These are phyloP conservation scores for Drosophila arizonae DNA, from an alignment of 1,140 invertebrate genomes.

Conservation along the genomic window DNA sequence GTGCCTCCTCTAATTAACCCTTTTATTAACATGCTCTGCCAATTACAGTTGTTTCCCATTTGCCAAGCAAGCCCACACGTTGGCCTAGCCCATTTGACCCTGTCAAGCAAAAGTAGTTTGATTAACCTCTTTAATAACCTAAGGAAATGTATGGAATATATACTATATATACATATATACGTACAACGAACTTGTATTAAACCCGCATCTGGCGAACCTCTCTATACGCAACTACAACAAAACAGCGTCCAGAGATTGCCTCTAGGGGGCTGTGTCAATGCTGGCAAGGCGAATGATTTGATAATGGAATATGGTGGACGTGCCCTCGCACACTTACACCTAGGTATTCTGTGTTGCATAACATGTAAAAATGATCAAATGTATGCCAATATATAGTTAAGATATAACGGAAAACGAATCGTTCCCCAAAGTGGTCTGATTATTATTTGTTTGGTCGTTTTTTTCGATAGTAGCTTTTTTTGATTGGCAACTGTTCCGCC, in stretches of 20 bases:
- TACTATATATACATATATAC: neutral
- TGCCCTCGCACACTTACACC: constrained; percentile 17
- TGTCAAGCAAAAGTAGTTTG: neutral
- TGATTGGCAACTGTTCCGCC: neutral
- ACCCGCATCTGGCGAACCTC: neutral
- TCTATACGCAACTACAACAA: neutral
- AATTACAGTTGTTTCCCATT: neutral
- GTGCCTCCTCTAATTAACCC: constrained; percentile 68
- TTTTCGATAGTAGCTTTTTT: neutral
- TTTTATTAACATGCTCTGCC: constrained; percentile 56
- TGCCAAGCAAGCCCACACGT: too few relatives aligned
- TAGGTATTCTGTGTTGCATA: neutral
- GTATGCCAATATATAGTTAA: constrained; percentile 24
- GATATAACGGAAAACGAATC: constrained; percentile 11
- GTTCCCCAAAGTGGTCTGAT: neutral
- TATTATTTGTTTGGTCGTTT: neutral
- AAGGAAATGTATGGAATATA: neutral
- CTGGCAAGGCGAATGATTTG: constrained; percentile 27
- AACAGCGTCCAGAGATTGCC: neutral
- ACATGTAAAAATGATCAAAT: constrained; percentile 6
- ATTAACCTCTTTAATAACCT: neutral
- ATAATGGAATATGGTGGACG: constrained; percentile 24
- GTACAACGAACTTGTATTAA: neutral
- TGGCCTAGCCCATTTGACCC: neutral
- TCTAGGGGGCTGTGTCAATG: constrained; percentile 38